phyloP scores from a whole-genome alignment of 2,113 vertebrate genomes.

The Neogobius melanostomus region DNA sequence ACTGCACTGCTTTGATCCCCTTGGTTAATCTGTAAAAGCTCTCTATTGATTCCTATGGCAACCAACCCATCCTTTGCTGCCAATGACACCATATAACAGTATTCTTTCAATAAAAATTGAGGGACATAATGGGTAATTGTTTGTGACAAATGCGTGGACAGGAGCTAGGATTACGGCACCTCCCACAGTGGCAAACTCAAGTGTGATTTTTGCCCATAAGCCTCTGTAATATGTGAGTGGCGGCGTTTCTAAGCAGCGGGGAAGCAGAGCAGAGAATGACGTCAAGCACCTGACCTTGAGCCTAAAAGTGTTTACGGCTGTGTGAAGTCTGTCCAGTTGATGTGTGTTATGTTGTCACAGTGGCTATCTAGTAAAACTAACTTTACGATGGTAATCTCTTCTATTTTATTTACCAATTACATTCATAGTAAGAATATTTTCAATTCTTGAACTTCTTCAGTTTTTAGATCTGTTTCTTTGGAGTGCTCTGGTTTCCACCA shows the following conservation, averaged over 20 bases:
- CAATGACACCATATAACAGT: conserved; percentile 27
- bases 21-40: conserved; percentile 36
- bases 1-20: conserved; percentile 26
- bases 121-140: conserved; percentile 9
- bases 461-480: neutral
- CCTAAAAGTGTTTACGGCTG: conserved; percentile 56
- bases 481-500: neutral
- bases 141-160: conserved; percentile 1
- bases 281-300: conserved; percentile 62
- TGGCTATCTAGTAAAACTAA: neutral
- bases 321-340: conserved; percentile 49
- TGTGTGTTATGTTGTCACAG: conserved; percentile 43
- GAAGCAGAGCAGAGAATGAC: conserved; percentile 51
- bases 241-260: conserved; percentile 51
- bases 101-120: conserved; percentile 19
- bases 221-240: neutral
- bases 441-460: too few relatives aligned
- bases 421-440: neutral
- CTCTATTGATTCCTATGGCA: conserved; percentile 54
- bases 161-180: conserved; percentile 1
- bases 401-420: neutral
- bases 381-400: too few relatives aligned
- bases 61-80: conserved; percentile 30
- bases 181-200: neutral
- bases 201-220: conserved; percentile 16